Evolutionary conservation across 2,797 vertebrate genomes (phyloP), one percentile per base, ranked within the genome.

Genomic region (Monodelphis domestica): DNA sequence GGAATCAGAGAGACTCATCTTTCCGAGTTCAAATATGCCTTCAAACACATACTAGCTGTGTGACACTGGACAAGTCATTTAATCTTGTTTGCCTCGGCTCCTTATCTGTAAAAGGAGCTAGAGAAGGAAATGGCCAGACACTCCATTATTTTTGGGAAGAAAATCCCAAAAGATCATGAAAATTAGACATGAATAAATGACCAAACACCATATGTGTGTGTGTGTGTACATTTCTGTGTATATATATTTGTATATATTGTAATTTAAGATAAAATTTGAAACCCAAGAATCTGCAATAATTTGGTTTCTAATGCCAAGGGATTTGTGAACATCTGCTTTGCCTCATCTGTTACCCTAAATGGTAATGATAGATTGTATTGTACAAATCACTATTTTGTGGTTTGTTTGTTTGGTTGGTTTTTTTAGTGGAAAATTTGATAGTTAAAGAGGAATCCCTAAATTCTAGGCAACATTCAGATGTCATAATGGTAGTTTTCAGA

Each of bases 331-430:
- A 45, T 78, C 38, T 45, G n/a, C 21, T 45, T 78, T 78, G 21
- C 17, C 70, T 78, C 5, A 6, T 45, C 21, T n/a, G 38, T 45
- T 78, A 15, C 70, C 38, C 78, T n/a, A 14, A 63, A 63, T 63
- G 14, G 12, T 95, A 96, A 93, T 90, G 56, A 90, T 94, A 90
- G 90, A 92, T 87, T 92, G 94, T 89, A 93, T 94, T 95, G 90
- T 87, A 93, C 33, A 95, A 95, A 89, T 95, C 92, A 92, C 2
- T 54, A 94, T 94, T 95, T 97, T 95, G 17, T 78, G 96, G 95
- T 95, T 96, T 92, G 94, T 95, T 89, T 88, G 55, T 38, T 38
- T 33, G 95, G 95, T 95, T 96, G n/a, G n/a, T 93, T 94, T 95
- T 90, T 90, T 54, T 51, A 52, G 70, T 70, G 2, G 28, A 93